phyloP scores from a whole-genome alignment of 2,113 vertebrate species.

The Calyptomena viridis region DNA sequence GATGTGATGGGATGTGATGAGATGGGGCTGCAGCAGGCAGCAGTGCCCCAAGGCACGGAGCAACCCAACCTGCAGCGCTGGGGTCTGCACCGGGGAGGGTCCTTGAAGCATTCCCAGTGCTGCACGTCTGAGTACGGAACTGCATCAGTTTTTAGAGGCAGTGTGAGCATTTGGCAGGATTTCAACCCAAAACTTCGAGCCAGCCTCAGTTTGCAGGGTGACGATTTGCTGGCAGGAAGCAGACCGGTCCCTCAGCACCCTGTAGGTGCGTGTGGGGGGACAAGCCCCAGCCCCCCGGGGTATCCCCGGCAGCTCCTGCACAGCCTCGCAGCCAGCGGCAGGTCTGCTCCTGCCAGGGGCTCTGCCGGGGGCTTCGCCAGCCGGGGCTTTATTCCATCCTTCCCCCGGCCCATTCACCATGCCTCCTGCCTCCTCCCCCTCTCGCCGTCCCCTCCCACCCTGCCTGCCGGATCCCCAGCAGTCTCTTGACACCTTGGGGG shows the following conservation, averaged over 20 bases:
- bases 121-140: background rate
- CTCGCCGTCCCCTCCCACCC: conserved; percentile 35
- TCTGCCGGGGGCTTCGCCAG: background rate
- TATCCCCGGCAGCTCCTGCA: background rate
- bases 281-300: background rate
- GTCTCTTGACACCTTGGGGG: conserved; percentile 70
- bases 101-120: background rate
- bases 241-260: background rate
- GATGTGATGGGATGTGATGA: background rate
- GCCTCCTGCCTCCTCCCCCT: conserved; percentile 47
- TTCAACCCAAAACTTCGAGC: conserved; percentile 4
- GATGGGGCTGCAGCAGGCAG: background rate
- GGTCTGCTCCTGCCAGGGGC: background rate
- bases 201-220: background rate
- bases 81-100: background rate
- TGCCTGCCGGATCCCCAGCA: conserved; percentile 39
- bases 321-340: background rate
- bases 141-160: background rate
- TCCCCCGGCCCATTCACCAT: conserved; percentile 10
- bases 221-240: background rate
- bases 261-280: background rate
- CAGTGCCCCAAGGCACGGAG: rapidly evolving
- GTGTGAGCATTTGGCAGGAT: background rate
- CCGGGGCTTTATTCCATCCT: conserved; percentile 19
- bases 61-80: background rate